Conservation (phyloP, 1,140 invertebrate genomes). For the Zaprionus vittiger region DNA sequence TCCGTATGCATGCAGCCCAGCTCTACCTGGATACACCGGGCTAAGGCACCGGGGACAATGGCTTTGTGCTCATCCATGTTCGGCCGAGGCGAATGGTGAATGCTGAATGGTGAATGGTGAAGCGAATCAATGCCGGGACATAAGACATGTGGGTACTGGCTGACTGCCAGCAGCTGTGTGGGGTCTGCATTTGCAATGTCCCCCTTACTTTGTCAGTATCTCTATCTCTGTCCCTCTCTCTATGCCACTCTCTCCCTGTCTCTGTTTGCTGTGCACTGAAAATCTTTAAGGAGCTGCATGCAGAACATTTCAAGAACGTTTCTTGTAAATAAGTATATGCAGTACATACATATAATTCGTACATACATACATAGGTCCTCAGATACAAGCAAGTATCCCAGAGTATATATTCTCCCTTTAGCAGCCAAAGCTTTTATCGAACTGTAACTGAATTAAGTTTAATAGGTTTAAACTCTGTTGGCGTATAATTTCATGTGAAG, state of each 20-base stretch:
- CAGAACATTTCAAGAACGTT: not conserved
- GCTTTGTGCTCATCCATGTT: slow-evolving; percentile 38
- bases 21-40: slow-evolving; percentile 54
- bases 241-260: not conserved
- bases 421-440: too few species aligned
- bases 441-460: not conserved
- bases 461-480: too few species aligned
- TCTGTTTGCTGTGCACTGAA: not conserved
- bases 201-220: not conserved
- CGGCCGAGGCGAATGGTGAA: slow-evolving; percentile 42
- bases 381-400: not conserved
- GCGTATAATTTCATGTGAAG: too few species aligned
- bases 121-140: slow-evolving; percentile 61
- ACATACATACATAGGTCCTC: not conserved
- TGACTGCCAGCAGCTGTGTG: slow-evolving; percentile 27
- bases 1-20: slow-evolving; percentile 36
- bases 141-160: slow-evolving; percentile 40
- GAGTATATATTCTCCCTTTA: not conserved
- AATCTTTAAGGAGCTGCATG: slow-evolving; percentile 15
- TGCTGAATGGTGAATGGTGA: slow-evolving; percentile 49
- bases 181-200: not conserved
- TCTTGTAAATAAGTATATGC: not conserved
- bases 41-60: slow-evolving; percentile 50
- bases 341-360: not conserved
- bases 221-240: not conserved